phyloP scores from a whole-genome alignment of 2,797 vertebrate genomes.

The Spheniscus humboldti region DNA sequence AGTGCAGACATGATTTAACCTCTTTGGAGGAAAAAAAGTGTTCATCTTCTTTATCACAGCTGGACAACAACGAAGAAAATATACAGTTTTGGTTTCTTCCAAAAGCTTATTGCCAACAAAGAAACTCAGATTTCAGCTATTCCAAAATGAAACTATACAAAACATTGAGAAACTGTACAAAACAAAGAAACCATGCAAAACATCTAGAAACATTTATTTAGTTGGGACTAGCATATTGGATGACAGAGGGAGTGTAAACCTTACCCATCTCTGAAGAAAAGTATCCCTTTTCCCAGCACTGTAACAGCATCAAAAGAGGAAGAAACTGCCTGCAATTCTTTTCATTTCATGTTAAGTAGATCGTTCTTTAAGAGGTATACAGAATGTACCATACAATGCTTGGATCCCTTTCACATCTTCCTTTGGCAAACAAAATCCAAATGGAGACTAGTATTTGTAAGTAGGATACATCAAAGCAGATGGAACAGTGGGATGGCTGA shows the following conservation, averaged over 20 bases:
- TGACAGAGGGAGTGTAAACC: neutral
- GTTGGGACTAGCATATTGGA: neutral
- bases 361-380: neutral
- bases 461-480: constrained; percentile 88
- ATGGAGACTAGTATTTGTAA: constrained; percentile 86
- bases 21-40: neutral
- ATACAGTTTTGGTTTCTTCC: neutral
- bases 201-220: neutral
- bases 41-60: neutral
- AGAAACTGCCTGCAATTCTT: neutral
- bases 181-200: neutral
- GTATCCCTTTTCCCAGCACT: constrained; percentile 54
- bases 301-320: constrained; percentile 59
- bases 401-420: constrained; percentile 87
- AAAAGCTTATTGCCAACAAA: neutral
- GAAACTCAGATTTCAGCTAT: neutral
- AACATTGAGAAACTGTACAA: neutral
- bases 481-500: constrained; percentile 84
- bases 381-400: constrained; percentile 79
- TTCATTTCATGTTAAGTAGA: neutral
- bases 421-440: constrained; percentile 84
- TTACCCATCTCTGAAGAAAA: constrained; percentile 66
- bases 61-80: neutral
- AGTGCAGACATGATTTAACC: neutral
- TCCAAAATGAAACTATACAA: neutral